Conservation (phyloP, 2,797 vertebrate genomes). For the Cuculus canorus region DNA sequence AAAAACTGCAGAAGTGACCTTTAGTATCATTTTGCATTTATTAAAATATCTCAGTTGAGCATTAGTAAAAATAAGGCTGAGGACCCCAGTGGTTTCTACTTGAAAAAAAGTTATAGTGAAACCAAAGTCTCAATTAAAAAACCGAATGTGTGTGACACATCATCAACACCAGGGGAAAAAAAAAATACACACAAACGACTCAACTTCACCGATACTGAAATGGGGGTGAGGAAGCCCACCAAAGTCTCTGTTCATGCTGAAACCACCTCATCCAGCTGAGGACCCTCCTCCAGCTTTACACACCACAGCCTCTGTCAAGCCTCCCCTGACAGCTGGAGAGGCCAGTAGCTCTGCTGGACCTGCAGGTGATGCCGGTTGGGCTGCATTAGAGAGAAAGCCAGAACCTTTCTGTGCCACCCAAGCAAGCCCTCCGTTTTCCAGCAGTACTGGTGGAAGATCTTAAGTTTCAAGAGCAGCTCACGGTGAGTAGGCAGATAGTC, state of each 20-base stretch:
- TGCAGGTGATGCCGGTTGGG: rapidly evolving
- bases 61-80: not conserved
- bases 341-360: not conserved
- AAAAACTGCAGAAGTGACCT: not conserved
- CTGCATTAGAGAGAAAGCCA: not conserved
- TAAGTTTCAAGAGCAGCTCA: not conserved
- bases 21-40: not conserved
- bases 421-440: not conserved
- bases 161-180: not conserved
- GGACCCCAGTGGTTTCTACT: not conserved
- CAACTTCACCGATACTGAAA: rapidly evolving
- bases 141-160: rapidly evolving
- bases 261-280: not conserved
- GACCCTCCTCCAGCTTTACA: not conserved
- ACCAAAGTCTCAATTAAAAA: not conserved
- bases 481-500: not conserved
- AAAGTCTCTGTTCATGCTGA: not conserved
- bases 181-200: too few species aligned
- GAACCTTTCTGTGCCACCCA: not conserved
- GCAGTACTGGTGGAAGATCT: not conserved
- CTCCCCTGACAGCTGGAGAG: not conserved
- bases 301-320: not conserved
- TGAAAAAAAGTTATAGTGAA: not conserved
- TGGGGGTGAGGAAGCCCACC: not conserved
- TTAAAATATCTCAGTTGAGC: not conserved